phyloP scores from a whole-genome alignment of 2,888 invertebrate genomes.

The Pyrgus malvae region DNA sequence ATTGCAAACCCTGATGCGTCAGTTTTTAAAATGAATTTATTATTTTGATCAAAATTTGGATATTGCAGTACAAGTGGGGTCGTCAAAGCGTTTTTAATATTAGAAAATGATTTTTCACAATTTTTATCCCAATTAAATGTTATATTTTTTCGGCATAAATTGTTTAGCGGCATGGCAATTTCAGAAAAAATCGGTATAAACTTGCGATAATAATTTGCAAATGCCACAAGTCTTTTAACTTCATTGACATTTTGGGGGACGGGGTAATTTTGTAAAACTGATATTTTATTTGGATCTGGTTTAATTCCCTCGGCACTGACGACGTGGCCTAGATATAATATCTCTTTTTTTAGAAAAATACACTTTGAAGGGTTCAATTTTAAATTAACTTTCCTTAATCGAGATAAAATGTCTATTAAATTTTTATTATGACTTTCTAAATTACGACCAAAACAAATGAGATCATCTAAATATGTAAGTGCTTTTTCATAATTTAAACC shows the following conservation, averaged over 20 bases:
- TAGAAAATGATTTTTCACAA: constrained; percentile 29
- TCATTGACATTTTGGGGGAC: constrained; percentile 12
- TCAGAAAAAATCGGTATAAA: constrained; percentile 22
- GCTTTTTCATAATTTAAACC: constrained; percentile 26
- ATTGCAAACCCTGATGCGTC: constrained; percentile 28
- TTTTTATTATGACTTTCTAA: constrained; percentile 20
- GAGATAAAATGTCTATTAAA: constrained; percentile 3
- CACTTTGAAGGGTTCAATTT: constrained; percentile 25
- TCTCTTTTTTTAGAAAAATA: constrained; percentile 19
- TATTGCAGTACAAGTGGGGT: constrained; percentile 29
- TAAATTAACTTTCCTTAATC: constrained; percentile 22
- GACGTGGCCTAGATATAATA: constrained; percentile 26
- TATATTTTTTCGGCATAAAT: constrained; percentile 27
- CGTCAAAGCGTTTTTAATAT: constrained; percentile 20
- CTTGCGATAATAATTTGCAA: constrained; percentile 19
- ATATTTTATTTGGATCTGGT: constrained; percentile 18
- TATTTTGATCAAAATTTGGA: constrained; percentile 21
- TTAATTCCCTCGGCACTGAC: constrained; percentile 12
- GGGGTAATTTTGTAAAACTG: constrained; percentile 11
- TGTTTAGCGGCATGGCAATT: constrained; percentile 27
- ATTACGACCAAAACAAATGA: constrained; percentile 4
- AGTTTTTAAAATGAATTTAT: constrained; percentile 29
- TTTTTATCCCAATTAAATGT: background rate
- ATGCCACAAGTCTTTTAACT: constrained; percentile 15
- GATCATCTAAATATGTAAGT: constrained; percentile 20